Evolutionary conservation across 1,140 invertebrate genomes (phyloP).

Genomic region (Heliconius melpomene): DNA sequence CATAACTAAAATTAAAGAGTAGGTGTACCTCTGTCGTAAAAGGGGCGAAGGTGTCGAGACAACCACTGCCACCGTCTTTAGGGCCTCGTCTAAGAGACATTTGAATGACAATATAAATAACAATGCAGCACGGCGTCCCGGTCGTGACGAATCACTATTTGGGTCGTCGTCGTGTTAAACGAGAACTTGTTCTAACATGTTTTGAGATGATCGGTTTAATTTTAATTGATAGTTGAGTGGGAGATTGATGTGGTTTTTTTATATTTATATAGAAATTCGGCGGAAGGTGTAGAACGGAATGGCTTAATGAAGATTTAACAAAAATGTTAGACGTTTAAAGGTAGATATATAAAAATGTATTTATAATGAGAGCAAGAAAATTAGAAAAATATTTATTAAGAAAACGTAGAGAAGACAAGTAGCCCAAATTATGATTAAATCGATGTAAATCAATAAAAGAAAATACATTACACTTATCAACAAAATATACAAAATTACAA

Average conservation of each 20-base stretch:
- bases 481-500: background rate
- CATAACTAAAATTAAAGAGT: conserved; percentile 1
- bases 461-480: no score
- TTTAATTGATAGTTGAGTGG: conserved; percentile 4
- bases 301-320: no score
- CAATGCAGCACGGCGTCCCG: conserved; percentile 67
- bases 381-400: no score
- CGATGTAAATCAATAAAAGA: no score
- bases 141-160: conserved; percentile 58
- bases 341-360: no score
- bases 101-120: conserved; percentile 77
- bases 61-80: conserved; percentile 68
- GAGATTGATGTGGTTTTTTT: no score
- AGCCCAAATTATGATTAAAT: background rate
- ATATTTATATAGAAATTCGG: no score
- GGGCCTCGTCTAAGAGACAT: conserved; percentile 55
- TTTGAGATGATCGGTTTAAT: conserved; percentile 14
- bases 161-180: conserved; percentile 54
- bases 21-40: conserved; percentile 30
- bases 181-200: conserved; percentile 50
- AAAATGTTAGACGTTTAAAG: no score
- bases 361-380: no score
- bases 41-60: conserved; percentile 65
- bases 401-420: no score
- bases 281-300: no score